Base-by-base conservation (phyloP, 2,113 vertebrate species). In the Sorex fumeus region DNA sequence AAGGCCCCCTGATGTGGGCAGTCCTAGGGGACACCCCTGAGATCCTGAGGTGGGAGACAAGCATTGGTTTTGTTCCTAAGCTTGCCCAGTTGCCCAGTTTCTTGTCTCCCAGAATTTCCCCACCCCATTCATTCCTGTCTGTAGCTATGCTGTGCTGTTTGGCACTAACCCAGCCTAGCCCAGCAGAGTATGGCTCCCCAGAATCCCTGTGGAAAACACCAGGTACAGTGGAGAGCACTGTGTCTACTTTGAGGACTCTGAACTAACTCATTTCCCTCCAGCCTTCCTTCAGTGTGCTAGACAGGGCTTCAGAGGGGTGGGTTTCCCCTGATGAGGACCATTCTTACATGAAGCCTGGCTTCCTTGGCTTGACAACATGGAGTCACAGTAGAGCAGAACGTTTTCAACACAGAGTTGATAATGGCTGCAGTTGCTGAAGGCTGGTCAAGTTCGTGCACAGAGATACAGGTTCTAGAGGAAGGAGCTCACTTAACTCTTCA, bases 141-240 rank as follows among this genome's bases (percentile, higher is more conserved):
- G 13, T 50, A 50, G 47, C 47, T 13, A 50, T 50, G 13, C 47
- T 7, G 7, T 40, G 40, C 40, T 7, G 10, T 10, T 50, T 50
- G 47, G 47, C 47, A 50, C 47, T 10, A 28, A 6, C 25, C 64
- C 25, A 66, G 9, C 64, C 64, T 28, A 30, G 28, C 27, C 27
- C 28, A 28, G 28, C 2, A 23, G 5, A 60, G 18, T 23, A 3
- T 60, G 57, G 18, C 57, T 60, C 57, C 8, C 57, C 6, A 23
- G 19, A 60, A 23, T 15, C 21, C 23, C 25, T 60, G 47, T 1
- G 27, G 32, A 8, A 57, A 40, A 32, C 12, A n/a, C 25, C 69
- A 5, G 34, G 7, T 1, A 11, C 21, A 11, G 15, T 4, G 4
- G 25, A 3, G 50, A 40, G 16, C 3, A 1, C 8, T 15, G 1